phyloP scores from a whole-genome alignment of 1,140 invertebrate genomes.

The Meloidogyne exigua region DNA sequence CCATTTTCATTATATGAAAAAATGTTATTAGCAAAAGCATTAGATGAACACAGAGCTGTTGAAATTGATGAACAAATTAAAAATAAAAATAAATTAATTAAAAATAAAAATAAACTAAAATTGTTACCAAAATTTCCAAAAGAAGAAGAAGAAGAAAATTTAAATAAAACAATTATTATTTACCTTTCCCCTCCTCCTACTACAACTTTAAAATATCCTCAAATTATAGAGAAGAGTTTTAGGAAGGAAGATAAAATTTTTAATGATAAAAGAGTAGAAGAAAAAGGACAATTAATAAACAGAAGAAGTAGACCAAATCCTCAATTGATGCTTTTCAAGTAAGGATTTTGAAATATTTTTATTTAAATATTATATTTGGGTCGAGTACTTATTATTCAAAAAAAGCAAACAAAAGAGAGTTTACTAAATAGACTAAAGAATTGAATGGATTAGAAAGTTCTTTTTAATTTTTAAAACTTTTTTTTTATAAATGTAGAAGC shows the following conservation, averaged over 20 bases:
- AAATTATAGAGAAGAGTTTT: not conserved
- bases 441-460: too few relatives aligned
- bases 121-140: not conserved
- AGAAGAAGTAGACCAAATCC: constrained; percentile 3
- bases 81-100: not conserved
- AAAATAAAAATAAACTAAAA: not conserved
- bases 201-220: not conserved
- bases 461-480: not conserved
- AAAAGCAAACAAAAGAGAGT: not conserved
- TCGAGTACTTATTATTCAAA: not conserved
- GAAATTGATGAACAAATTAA: not conserved
- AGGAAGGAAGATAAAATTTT: not conserved
- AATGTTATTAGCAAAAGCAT: constrained; percentile 5
- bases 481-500: not conserved
- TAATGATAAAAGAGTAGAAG: not conserved
- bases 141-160: not conserved
- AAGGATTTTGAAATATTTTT: not conserved
- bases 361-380: not conserved
- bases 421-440: too few relatives aligned
- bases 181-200: not conserved
- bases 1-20: constrained; percentile 1
- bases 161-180: not conserved
- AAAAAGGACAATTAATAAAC: not conserved
- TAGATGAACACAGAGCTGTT: not conserved
- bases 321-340: not conserved